A percentile compares a stretch with the other conserved stretches of the same genome.
phyloP scores from a whole-genome alignment of 2,888 invertebrate species.

The Halocaridina rubra region DNA sequence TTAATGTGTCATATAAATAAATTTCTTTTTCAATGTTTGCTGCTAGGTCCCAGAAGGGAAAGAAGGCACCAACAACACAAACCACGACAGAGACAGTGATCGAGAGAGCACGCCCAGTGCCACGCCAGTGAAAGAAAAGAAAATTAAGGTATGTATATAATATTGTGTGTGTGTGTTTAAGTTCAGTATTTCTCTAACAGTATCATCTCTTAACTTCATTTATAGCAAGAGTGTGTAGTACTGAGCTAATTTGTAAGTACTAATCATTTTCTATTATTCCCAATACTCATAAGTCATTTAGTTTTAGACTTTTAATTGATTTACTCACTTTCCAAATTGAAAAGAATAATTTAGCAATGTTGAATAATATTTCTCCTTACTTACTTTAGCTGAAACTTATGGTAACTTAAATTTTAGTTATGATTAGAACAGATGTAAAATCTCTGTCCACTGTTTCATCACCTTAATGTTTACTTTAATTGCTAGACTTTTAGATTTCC shows the following conservation, averaged over 20 bases:
- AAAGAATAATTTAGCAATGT: too few relatives aligned
- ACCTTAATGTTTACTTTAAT: too few relatives aligned
- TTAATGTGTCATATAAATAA: background rate
- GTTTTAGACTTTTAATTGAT: background rate
- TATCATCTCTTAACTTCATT: background rate
- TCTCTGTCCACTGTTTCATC: too few relatives aligned
- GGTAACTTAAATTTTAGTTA: too few relatives aligned
- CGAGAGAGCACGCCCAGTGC: too few relatives aligned
- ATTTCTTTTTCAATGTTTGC: background rate
- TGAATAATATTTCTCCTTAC: too few relatives aligned
- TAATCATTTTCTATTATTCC: background rate
- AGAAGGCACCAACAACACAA: constrained; percentile 9
- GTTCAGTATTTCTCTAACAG: background rate
- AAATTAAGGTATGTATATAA: constrained; percentile 50
- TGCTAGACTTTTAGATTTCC: too few relatives aligned
- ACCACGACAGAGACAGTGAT: constrained; percentile 25
- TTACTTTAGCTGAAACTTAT: too few relatives aligned
- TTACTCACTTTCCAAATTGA: too few relatives aligned
- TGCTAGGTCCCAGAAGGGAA: constrained; percentile 21
- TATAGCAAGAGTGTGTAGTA: background rate
- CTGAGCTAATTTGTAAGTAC: background rate
- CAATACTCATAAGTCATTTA: background rate
- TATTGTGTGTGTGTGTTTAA: too few relatives aligned
- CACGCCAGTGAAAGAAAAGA: constrained; percentile 45
- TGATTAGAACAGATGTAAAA: too few relatives aligned